Conservation (phyloP, 2,797 vertebrate species). For the Neomorphus geoffroyi region DNA sequence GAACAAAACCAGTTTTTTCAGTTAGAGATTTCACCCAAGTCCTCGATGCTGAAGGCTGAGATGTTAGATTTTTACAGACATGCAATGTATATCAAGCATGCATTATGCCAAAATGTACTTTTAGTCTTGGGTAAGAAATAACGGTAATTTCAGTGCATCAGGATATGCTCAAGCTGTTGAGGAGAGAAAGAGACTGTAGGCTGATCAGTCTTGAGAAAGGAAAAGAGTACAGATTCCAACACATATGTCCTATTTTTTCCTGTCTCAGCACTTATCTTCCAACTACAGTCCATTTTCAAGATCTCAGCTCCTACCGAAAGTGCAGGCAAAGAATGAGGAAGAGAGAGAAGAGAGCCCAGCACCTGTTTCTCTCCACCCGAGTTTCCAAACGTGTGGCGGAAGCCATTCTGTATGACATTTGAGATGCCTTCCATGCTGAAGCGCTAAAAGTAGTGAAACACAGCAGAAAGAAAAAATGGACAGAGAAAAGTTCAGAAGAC, state of each 20-base stretch:
- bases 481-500: slow-evolving; percentile 77
- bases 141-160: not conserved
- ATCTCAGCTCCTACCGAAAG: slow-evolving; percentile 37
- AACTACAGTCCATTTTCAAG: slow-evolving; percentile 18
- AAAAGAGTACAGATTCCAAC: not conserved
- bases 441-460: slow-evolving; percentile 83
- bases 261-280: not conserved
- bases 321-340: slow-evolving; percentile 65
- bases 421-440: slow-evolving; percentile 98
- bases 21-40: not conserved
- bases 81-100: not conserved
- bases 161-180: not conserved
- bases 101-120: not conserved
- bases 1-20: not conserved
- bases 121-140: not conserved
- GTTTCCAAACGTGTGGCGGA: slow-evolving; percentile 95
- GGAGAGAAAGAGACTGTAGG: not conserved
- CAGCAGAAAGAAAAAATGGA: slow-evolving; percentile 68
- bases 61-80: not conserved
- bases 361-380: slow-evolving; percentile 98
- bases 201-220: not conserved
- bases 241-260: not conserved
- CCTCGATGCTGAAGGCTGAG: not conserved
- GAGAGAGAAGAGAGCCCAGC: slow-evolving; percentile 79
- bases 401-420: slow-evolving; percentile 96